A percentile compares a stretch with the other conserved stretches of the same genome.
Conservation (phyloP, 2,113 vertebrate species). For the Menidia beryllina region DNA sequence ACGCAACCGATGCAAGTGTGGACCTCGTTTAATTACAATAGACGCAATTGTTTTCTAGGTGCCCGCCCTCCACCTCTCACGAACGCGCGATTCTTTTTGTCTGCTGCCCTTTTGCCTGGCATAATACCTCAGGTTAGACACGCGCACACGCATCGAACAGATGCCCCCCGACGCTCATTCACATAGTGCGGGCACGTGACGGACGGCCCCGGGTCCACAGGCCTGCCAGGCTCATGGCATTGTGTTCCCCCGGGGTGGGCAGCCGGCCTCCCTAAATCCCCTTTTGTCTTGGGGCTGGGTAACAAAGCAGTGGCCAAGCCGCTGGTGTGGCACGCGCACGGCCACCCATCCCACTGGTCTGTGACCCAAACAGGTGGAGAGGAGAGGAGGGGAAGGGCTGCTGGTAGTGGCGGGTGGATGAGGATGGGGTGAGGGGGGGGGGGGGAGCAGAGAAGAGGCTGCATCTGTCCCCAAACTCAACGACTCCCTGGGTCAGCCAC, state of each 20-base stretch:
- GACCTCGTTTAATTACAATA: slow-evolving; percentile 68
- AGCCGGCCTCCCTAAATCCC: slow-evolving; percentile 79
- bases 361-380: slow-evolving; percentile 81
- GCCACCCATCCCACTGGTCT: slow-evolving; percentile 68
- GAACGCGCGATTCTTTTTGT: slow-evolving; percentile 56
- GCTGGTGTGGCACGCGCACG: slow-evolving; percentile 79
- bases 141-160: slow-evolving; percentile 59
- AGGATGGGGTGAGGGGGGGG: not conserved
- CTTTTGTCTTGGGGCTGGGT: slow-evolving; percentile 82
- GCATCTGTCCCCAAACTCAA: slow-evolving; percentile 80
- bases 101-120: slow-evolving; percentile 57
- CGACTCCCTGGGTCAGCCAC: slow-evolving; percentile 75
- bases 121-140: slow-evolving; percentile 70
- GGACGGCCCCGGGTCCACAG: slow-evolving; percentile 49
- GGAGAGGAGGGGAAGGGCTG: slow-evolving; percentile 55
- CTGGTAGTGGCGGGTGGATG: slow-evolving; percentile 49
- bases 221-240: slow-evolving; percentile 77
- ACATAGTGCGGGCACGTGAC: slow-evolving; percentile 76
- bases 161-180: slow-evolving; percentile 76
- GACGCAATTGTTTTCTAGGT: slow-evolving; percentile 63
- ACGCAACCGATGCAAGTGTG: slow-evolving; percentile 45
- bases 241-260: slow-evolving; percentile 71
- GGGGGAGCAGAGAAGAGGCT: slow-evolving; percentile 42
- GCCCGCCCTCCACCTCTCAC: slow-evolving; percentile 24
- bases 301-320: slow-evolving; percentile 76